These are phyloP conservation scores for Dunckerocampus dactyliophorus DNA, from an alignment of 2,113 vertebrate species.

Conservation along the genomic window DNA sequence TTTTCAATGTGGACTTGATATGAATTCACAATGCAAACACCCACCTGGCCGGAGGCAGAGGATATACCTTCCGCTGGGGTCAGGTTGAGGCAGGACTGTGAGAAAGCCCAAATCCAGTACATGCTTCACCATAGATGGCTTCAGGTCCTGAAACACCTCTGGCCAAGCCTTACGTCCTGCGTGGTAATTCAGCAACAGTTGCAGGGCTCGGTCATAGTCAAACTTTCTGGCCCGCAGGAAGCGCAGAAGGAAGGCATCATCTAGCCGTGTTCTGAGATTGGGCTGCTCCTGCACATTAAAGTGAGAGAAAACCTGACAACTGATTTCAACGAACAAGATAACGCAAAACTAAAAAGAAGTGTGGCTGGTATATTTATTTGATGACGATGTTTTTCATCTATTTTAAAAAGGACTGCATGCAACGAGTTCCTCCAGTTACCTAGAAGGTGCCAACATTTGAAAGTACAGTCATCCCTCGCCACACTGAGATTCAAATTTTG, in stretches of 20 bases:
- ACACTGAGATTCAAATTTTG: too few relatives aligned
- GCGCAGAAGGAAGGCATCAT: slow-evolving; percentile 89
- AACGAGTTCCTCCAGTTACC: too few relatives aligned
- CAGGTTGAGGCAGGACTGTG: slow-evolving; percentile 84
- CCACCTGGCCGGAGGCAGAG: slow-evolving; percentile 91
- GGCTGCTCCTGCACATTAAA: slow-evolving; percentile 86
- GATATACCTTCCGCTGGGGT: slow-evolving; percentile 86
- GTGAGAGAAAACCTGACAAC: not conserved
- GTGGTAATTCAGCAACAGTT: slow-evolving; percentile 94
- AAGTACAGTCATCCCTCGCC: too few relatives aligned
- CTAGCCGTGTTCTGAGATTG: slow-evolving; percentile 83
- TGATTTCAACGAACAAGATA: not conserved
- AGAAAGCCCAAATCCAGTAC: slow-evolving; percentile 92
- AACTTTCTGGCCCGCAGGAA: slow-evolving; percentile 98
- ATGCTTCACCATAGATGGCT: slow-evolving; percentile 84
- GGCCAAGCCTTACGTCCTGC: slow-evolving; percentile 89
- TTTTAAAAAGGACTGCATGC: too few relatives aligned
- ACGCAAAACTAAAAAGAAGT: not conserved
- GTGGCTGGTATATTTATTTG: not conserved
- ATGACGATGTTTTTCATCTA: too few relatives aligned
- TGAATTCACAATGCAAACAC: not conserved
- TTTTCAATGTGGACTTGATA: not conserved
- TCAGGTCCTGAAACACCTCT: slow-evolving; percentile 89
- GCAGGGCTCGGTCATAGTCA: slow-evolving; percentile 91
- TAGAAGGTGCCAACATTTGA: too few relatives aligned